Evolutionary conservation across 2,113 vertebrate species (phyloP).

Genomic region (Otolemur garnettii): DNA sequence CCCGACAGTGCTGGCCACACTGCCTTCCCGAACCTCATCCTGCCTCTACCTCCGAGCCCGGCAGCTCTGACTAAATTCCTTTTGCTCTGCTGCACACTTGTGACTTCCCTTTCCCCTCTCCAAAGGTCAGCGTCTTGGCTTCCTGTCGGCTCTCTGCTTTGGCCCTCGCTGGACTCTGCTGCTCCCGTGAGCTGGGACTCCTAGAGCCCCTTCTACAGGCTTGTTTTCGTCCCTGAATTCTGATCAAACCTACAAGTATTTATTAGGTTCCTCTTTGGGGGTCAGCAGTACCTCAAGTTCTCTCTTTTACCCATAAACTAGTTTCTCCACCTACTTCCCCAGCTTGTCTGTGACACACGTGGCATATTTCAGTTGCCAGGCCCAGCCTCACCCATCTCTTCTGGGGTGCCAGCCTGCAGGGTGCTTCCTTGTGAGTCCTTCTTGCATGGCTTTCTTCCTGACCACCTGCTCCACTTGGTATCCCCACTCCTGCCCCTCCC

Average conservation of each 20-base stretch:
- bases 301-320: neutral
- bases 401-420: neutral
- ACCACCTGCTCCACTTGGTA: neutral
- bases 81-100: neutral
- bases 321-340: neutral
- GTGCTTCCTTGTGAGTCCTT: neutral
- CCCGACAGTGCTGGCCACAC: too few species aligned
- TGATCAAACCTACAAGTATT: neutral
- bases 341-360: neutral
- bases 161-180: neutral
- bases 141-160: neutral
- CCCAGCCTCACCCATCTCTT: neutral
- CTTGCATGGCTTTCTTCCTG: neutral
- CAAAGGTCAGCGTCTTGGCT: neutral
- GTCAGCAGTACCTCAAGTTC: neutral
- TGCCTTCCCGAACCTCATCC: neutral
- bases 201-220: neutral
- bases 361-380: neutral
- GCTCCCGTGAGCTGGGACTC: neutral
- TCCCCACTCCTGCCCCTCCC: neutral
- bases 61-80: neutral
- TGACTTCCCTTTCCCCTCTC: neutral
- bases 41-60: neutral
- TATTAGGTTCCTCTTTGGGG: neutral
- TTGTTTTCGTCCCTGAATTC: neutral